Percentiles rank a stretch among this genome's conserved stretches.
These are phyloP conservation scores for Cinara cedri DNA, from an alignment of 2,888 invertebrate genomes.

Conservation along the genomic window DNA sequence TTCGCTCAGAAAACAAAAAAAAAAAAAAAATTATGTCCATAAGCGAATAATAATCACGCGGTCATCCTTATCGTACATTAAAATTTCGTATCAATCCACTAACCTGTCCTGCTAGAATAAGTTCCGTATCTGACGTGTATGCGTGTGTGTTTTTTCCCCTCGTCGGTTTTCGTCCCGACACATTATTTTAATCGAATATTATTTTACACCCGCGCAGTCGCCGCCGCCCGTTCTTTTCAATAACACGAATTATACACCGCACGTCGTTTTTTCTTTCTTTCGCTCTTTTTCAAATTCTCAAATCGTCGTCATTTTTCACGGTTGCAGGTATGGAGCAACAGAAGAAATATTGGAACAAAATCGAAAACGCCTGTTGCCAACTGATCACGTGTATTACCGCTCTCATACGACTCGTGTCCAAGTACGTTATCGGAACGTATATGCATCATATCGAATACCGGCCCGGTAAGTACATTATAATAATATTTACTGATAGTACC, in stretches of 20 bases:
- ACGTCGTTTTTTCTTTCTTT: too few relatives aligned
- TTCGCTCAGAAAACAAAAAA: too few relatives aligned
- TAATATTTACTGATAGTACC: not conserved
- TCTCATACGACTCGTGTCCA: conserved; percentile 4
- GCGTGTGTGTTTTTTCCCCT: not conserved
- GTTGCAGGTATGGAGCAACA: conserved; percentile 24
- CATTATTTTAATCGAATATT: not conserved
- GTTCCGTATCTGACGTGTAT: conserved; percentile 3
- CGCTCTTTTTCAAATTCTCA: too few relatives aligned
- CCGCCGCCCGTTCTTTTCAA: too few relatives aligned
- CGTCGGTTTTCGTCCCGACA: not conserved
- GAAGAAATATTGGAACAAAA: conserved; percentile 33
- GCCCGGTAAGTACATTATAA: conserved; percentile 13
- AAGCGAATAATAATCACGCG: too few relatives aligned
- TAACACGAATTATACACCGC: not conserved
- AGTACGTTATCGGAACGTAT: not conserved
- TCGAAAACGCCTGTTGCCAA: conserved; percentile 12
- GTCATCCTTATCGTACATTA: too few relatives aligned
- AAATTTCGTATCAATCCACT: too few relatives aligned
- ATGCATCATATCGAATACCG: not conserved
- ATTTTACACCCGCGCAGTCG: too few relatives aligned
- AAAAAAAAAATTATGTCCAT: too few relatives aligned
- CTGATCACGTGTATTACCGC: not conserved
- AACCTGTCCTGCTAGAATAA: too few relatives aligned
- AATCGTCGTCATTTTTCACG: not conserved